Evolutionary conservation across 2,888 invertebrate species (phyloP), one percentile per base, ranked within the genome.

Genomic region (Drosophila borborema): DNA sequence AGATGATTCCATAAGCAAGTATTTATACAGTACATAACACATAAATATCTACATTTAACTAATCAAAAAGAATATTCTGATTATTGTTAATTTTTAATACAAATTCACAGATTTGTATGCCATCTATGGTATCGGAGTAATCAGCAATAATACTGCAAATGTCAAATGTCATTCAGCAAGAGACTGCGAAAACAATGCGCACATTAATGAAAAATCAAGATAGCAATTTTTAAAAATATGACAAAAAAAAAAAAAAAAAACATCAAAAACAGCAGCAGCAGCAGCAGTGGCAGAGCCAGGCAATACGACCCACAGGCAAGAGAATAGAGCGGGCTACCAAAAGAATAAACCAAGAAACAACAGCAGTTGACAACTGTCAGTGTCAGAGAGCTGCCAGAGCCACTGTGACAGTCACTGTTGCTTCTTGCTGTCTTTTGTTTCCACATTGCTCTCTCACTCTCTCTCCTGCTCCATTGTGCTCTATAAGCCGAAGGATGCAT

Each of bases 311-410:
- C 56, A 62, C 59, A 45, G 58, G 51, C 60, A 72, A 48, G 51
- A 54, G 48, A 43, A 60, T 41, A 74, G 51, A 46, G 61, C 43
- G 46, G 62, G 43, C 23, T 53, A 59, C 49, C 70, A 61, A 67
- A 82, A 63, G 72, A 80, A 86, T 70, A 89, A 78, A 60, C 74
- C 89, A 74, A 85, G 73, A 84, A 83, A 86, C 85, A 90, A 83
- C 89, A 91, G 83, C 80, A 90, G 90, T 91, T 91, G 91, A 91
- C 91, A 91, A 90, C 91, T 90, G 90, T 91, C 91, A 90, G 80
- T 80, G 84, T 84, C 89, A 77, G 72, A 62, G 63, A 71, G 74
- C 74, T 83, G 84, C 74, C 89, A 88, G 81, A 85, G 81, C 90
- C 82, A 85, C 81, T 89, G 90, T 55, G 55, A 55, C 55, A 55